phyloP scores from a whole-genome alignment of 2,888 invertebrate genomes.

The Campaea margaritaria region DNA sequence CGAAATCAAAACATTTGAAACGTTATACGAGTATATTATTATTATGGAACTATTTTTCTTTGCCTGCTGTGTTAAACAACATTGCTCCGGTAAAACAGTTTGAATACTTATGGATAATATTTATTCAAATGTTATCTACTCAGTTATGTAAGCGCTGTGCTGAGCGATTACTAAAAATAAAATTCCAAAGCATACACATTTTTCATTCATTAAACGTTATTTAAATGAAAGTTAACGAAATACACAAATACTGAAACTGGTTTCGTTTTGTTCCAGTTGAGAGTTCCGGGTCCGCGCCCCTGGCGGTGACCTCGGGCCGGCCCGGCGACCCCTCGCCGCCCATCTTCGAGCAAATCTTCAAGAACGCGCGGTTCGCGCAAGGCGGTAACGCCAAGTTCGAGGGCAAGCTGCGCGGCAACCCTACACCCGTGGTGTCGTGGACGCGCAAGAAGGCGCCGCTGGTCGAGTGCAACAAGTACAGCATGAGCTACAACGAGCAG shows the following conservation, averaged over 20 bases:
- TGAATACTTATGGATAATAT: no score
- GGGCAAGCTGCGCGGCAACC: constrained; percentile 95
- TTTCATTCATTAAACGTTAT: background rate
- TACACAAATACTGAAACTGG: constrained; percentile 3
- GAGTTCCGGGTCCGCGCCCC: constrained; percentile 79
- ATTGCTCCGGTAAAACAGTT: no score
- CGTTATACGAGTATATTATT: no score
- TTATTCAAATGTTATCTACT: no score
- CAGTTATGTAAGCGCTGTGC: no score
- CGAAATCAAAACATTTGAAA: no score
- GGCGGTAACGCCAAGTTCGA: constrained; percentile 97
- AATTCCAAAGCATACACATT: no score
- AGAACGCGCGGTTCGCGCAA: constrained; percentile 97
- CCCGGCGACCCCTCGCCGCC: constrained; percentile 95
- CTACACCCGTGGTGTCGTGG: constrained; percentile 96
- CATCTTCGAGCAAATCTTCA: constrained; percentile 97
- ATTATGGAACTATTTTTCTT: no score
- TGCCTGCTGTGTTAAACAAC: no score
- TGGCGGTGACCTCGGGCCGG: constrained; percentile 70
- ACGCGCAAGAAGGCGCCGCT: constrained; percentile 94
- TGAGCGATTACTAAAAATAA: no score
- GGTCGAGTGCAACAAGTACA: constrained; percentile 93
- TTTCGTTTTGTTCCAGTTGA: constrained; percentile 86
- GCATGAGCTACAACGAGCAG: constrained; percentile 95
- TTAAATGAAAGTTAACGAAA: background rate